Percentiles rank a stretch among this genome's conserved stretches.
Conservation (phyloP, 2,113 vertebrate genomes). For the Ciconia stormi region DNA sequence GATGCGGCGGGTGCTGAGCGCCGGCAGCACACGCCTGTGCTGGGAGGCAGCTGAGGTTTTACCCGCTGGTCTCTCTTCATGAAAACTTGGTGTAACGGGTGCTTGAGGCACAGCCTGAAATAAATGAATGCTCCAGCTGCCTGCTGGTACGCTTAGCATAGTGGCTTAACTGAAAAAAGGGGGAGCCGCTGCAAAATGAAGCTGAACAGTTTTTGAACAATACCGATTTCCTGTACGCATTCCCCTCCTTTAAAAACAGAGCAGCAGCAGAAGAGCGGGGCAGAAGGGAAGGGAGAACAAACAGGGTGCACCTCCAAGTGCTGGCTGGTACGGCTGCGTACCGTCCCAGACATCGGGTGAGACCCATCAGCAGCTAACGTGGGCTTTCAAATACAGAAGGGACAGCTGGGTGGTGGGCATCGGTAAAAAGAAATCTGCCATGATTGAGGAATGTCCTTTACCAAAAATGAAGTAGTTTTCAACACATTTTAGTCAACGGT, state of each 20-base stretch:
- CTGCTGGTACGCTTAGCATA: neutral
- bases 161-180: neutral
- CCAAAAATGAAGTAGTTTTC: neutral
- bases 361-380: neutral
- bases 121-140: slow-evolving; percentile 1
- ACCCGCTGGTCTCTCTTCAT: neutral
- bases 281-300: neutral
- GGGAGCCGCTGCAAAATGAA: neutral
- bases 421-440: neutral
- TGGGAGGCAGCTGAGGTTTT: neutral
- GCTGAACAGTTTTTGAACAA: neutral
- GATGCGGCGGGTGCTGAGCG: neutral
- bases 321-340: neutral
- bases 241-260: neutral
- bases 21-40: neutral
- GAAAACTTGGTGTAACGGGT: neutral
- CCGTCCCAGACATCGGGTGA: fast-evolving
- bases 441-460: neutral
- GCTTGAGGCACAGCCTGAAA: neutral
- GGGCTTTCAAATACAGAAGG: neutral
- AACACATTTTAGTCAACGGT: neutral
- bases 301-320: neutral
- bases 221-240: neutral
- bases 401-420: neutral
- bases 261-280: fast-evolving